Base-by-base conservation (phyloP, 2,888 invertebrate genomes). In the Amphipyra berbera region DNA sequence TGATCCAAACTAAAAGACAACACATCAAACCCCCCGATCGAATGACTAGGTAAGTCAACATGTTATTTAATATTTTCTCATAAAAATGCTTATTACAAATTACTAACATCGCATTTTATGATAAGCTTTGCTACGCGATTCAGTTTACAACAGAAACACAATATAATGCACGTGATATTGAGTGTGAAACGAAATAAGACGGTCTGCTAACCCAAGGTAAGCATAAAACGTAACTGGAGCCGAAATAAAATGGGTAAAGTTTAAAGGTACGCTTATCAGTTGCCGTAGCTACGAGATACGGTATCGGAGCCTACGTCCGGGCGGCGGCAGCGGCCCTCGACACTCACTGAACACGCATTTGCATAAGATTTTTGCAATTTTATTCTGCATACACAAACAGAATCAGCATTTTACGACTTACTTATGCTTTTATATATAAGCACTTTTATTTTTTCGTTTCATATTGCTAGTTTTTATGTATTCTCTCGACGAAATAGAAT, bases 11-110 rank as follows among this genome's bases (percentile, higher is more conserved):
- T 82, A 88, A 79, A 76, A 87, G 83, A 73, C 88, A 85, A 73
- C 86, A 85, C 71, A 86, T 88, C 83, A 88, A 85, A 84, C 90
- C 91, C 79, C 91, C 93, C 65, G 90, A 92, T 87, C 92, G 88
- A 82, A 90, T 92, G 93, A 88, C 88, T 85, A 90, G 92, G 94
- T 94, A 82, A 84, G 76, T 57, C 48, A 61, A 35, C 55, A 63
- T 53, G 52, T 40, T 61, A 61, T 54, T 61, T 33, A 3, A 59
- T 68, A 68, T 62, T 63, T 68, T 68, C 64, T 47, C 61, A 75
- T 56, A 61, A 41, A 13, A 59, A 15, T 52, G 59, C 67, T 48
- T 55, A 59, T 37, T 45, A 48, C 14, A n/a, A 44, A 47, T 14
- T 49, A 45, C 12, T 44, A 45, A 68, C 44, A 47, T 38, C 10